A percentile compares a stretch with the other conserved stretches of the same genome.
Conservation (phyloP, 1,140 invertebrate species). For the Pogonognathellus flavescens region DNA sequence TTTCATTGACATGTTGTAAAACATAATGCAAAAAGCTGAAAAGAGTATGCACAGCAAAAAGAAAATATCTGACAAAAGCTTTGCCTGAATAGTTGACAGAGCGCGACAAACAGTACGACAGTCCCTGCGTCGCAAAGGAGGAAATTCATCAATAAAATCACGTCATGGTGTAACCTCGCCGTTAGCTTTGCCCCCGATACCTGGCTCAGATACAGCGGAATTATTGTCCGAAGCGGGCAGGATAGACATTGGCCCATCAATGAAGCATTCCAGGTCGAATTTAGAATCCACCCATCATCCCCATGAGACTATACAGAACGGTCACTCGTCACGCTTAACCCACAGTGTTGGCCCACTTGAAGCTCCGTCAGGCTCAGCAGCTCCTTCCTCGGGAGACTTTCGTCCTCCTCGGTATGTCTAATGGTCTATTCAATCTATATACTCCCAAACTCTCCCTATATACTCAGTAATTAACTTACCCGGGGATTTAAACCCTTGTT, state of each 20-base stretch:
- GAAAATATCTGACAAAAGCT: not conserved
- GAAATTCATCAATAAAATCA: slow-evolving; percentile 58
- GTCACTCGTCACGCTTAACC: slow-evolving; percentile 25
- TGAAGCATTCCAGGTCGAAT: slow-evolving; percentile 61
- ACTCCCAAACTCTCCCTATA: not conserved
- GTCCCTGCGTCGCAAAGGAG: slow-evolving; percentile 67
- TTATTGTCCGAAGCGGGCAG: slow-evolving; percentile 23
- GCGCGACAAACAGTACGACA: slow-evolving; percentile 78
- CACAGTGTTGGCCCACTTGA: not conserved
- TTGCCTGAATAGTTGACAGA: slow-evolving; percentile 73
- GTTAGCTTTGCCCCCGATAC: slow-evolving; percentile 55
- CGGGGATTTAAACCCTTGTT: no score
- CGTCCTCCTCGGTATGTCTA: not conserved
- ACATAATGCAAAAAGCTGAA: no score
- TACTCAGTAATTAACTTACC: not conserved
- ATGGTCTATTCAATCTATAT: not conserved
- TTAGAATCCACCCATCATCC: slow-evolving; percentile 26
- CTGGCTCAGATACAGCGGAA: slow-evolving; percentile 58
- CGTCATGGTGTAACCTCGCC: slow-evolving; percentile 25
- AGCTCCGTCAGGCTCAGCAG: slow-evolving; percentile 10
- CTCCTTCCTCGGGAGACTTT: slow-evolving; percentile 7
- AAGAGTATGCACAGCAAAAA: no score
- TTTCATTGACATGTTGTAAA: no score
- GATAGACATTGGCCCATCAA: not conserved
- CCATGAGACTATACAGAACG: slow-evolving; percentile 29